phyloP scores from a whole-genome alignment of 2,113 vertebrate species.

The Serinus canaria region DNA sequence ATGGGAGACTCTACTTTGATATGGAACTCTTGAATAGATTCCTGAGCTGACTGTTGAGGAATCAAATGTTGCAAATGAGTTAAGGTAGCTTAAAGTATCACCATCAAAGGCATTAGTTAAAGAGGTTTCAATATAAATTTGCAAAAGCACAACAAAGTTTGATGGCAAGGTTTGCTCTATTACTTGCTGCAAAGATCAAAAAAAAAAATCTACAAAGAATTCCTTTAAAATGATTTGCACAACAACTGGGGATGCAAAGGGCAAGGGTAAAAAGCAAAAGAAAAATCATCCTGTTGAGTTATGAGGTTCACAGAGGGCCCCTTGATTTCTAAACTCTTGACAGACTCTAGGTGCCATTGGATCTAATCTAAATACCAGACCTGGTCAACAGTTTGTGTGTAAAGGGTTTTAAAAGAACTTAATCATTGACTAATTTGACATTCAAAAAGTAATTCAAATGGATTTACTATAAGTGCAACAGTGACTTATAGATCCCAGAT shows the following conservation, averaged over 20 bases:
- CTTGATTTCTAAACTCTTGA: background rate
- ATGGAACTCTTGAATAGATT: background rate
- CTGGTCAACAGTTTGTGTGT: background rate
- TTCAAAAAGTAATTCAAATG: background rate
- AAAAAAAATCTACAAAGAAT: background rate
- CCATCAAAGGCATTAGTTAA: background rate
- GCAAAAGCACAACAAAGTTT: background rate
- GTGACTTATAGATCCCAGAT: background rate
- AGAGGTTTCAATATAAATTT: background rate
- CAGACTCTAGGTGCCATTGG: background rate
- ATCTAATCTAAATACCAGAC: background rate
- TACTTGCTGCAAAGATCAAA: background rate
- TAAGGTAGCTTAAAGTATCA: background rate
- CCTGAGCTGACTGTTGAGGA: background rate
- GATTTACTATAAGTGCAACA: background rate
- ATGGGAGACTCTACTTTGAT: background rate
- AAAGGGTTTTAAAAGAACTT: background rate
- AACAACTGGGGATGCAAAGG: background rate
- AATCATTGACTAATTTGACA: background rate
- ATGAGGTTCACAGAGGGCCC: accelerated
- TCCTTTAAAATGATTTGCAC: background rate
- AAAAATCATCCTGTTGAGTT: background rate
- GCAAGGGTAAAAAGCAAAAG: background rate
- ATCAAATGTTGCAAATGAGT: background rate
- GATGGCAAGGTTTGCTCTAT: background rate